phyloP scores from a whole-genome alignment of 2,797 vertebrate genomes.

The Telmatherina bonti region DNA sequence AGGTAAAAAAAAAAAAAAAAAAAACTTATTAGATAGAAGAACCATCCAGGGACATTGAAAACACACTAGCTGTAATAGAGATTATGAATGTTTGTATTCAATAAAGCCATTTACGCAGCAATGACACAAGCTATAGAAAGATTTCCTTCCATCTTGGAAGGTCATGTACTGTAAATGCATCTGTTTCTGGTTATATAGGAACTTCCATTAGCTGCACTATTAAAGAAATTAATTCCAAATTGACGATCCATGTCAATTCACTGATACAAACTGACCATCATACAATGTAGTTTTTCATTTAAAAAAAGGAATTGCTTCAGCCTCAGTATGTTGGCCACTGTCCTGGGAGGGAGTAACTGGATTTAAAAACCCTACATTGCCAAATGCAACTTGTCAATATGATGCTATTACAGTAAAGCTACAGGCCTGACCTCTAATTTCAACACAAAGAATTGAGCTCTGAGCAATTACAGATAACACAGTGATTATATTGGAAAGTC shows the following conservation, averaged over 20 bases:
- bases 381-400: conserved; percentile 43
- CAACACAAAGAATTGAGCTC: conserved; percentile 11
- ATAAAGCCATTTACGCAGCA: conserved; percentile 45
- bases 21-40: too few relatives aligned
- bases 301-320: conserved; percentile 10
- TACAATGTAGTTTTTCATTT: conserved; percentile 12
- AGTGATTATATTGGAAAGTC: conserved; percentile 21
- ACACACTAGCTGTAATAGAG: conserved; percentile 37
- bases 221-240: conserved; percentile 60
- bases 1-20: conserved; percentile 55
- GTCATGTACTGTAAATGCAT: conserved; percentile 51
- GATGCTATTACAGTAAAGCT: conserved; percentile 40
- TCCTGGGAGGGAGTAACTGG: conserved; percentile 29
- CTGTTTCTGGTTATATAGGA: conserved; percentile 64
- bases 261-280: conserved; percentile 24
- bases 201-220: conserved; percentile 51
- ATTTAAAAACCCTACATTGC: conserved; percentile 42
- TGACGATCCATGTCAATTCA: conserved; percentile 44
- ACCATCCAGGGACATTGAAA: conserved; percentile 56
- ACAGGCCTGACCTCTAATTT: conserved; percentile 41
- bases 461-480: conserved; percentile 36
- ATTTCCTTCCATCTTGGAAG: conserved; percentile 47
- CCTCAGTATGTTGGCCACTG: conserved; percentile 8
- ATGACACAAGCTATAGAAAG: conserved; percentile 39
- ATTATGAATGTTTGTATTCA: conserved; percentile 36